A percentile compares a stretch with the other conserved stretches of the same genome.
phyloP scores from a whole-genome alignment of 2,888 invertebrate species.

The Metellina segmentata region DNA sequence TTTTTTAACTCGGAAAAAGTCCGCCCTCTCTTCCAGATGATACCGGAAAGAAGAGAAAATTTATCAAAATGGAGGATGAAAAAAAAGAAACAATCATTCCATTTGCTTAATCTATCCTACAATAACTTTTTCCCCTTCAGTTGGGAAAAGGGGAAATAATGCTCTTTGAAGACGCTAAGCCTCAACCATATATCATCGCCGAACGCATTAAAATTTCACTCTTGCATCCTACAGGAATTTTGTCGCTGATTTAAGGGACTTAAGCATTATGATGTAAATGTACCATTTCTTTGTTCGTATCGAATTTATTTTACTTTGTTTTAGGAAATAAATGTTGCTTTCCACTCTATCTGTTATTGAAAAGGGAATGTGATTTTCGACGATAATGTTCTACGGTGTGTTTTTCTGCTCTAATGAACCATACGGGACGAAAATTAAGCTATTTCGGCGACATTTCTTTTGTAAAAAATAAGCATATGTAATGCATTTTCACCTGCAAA shows the following conservation, averaged over 20 bases:
- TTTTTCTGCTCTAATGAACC: conserved; percentile 35
- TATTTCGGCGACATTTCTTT: not conserved
- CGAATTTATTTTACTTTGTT: not conserved
- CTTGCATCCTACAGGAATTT: conserved; percentile 1
- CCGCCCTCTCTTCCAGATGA: not conserved
- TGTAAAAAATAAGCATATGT: not conserved
- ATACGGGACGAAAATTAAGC: not conserved
- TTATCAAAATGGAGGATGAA: not conserved
- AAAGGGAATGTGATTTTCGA: conserved; percentile 7
- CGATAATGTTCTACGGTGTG: conserved; percentile 24
- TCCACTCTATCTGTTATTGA: not conserved
- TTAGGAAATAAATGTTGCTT: conserved; percentile 5
- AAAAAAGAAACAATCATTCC: conserved; percentile 54
- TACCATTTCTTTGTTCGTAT: not conserved
- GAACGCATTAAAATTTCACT: conserved; percentile 49
- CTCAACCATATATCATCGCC: conserved; percentile 23
- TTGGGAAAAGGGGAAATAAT: not conserved
- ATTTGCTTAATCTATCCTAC: conserved; percentile 55
- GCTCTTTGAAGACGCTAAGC: conserved; percentile 7
- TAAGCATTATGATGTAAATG: not conserved
- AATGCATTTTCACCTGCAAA: conserved; percentile 4
- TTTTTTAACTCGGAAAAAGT: not conserved
- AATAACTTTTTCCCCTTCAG: not conserved
- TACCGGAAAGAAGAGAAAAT: not conserved
- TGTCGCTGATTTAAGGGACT: conserved; percentile 7